These are phyloP conservation scores for Trissolcus brochymenae DNA, from an alignment of 2,888 invertebrate species.

Conservation along the genomic window DNA sequence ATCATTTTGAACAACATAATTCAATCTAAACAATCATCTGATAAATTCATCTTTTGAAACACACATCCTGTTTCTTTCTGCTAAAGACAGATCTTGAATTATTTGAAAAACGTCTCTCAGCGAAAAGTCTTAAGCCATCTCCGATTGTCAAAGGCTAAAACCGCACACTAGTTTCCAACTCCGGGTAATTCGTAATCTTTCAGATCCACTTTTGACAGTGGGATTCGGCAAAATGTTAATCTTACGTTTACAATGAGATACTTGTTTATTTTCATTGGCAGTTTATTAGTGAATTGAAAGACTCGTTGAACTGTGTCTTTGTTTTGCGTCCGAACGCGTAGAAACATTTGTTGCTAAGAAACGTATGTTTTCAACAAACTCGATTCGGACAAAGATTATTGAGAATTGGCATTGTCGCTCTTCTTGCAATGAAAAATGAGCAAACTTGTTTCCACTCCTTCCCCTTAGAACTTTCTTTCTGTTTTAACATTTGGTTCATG, in stretches of 20 bases:
- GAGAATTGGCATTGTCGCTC: constrained; percentile 39
- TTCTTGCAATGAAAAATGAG: constrained; percentile 19
- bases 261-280: constrained; percentile 43
- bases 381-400: constrained; percentile 29
- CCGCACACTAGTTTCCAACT: constrained; percentile 30
- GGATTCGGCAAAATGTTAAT: constrained; percentile 34
- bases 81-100: constrained; percentile 21
- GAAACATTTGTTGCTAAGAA: constrained; percentile 37
- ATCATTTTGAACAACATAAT: constrained; percentile 37
- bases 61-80: constrained; percentile 28
- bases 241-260: constrained; percentile 46
- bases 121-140: constrained; percentile 36
- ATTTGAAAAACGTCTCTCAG: constrained; percentile 24
- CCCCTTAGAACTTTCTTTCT: constrained; percentile 31
- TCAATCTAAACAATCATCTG: constrained; percentile 36
- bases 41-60: constrained; percentile 20
- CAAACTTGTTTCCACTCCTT: constrained; percentile 6
- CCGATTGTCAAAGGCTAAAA: constrained; percentile 12
- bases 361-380: constrained; percentile 38
- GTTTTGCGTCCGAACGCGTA: constrained; percentile 26
- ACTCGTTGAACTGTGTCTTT: constrained; percentile 43
- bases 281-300: constrained; percentile 49
- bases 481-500: constrained; percentile 27
- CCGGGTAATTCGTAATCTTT: constrained; percentile 6
- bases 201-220: constrained; percentile 30